Conservation (phyloP, 2,113 vertebrate species). For the Noturus placidus region DNA sequence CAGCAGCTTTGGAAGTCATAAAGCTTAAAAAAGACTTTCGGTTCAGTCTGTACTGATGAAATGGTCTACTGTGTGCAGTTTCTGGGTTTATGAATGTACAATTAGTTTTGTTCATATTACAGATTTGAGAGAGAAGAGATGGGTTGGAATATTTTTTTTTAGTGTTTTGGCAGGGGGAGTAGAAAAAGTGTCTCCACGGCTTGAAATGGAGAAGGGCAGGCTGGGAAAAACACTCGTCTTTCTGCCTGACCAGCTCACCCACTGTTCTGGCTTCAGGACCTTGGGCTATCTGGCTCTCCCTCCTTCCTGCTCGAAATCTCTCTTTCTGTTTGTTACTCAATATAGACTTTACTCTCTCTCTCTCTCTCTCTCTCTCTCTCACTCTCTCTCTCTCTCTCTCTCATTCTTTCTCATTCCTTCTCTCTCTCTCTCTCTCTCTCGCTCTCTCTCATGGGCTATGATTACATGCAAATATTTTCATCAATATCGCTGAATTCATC, state of each 20-base stretch:
- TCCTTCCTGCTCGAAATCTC: constrained; percentile 28
- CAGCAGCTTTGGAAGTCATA: constrained; percentile 16
- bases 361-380: constrained; percentile 46
- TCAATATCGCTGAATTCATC: not conserved
- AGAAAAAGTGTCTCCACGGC: not conserved
- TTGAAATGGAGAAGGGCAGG: constrained; percentile 30
- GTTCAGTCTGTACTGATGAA: not conserved
- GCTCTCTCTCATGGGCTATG: not conserved
- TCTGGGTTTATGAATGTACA: constrained; percentile 19
- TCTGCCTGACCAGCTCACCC: constrained; percentile 64
- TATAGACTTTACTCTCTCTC: constrained; percentile 30
- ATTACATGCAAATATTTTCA: constrained; percentile 7
- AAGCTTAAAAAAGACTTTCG: constrained; percentile 1
- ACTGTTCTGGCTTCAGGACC: constrained; percentile 57
- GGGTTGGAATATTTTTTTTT: not conserved
- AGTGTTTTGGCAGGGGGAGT: constrained; percentile 60
- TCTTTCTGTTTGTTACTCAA: not conserved
- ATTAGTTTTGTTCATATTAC: constrained; percentile 19
- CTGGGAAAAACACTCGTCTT: constrained; percentile 64
- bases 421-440: constrained; percentile 40
- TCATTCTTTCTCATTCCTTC: constrained; percentile 6
- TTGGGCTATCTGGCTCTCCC: constrained; percentile 33
- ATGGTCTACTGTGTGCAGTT: not conserved
- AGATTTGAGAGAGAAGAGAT: not conserved
- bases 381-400: constrained; percentile 34